Base-by-base conservation (phyloP, 2,797 vertebrate genomes). In the Gobionotothen gibberifrons region DNA sequence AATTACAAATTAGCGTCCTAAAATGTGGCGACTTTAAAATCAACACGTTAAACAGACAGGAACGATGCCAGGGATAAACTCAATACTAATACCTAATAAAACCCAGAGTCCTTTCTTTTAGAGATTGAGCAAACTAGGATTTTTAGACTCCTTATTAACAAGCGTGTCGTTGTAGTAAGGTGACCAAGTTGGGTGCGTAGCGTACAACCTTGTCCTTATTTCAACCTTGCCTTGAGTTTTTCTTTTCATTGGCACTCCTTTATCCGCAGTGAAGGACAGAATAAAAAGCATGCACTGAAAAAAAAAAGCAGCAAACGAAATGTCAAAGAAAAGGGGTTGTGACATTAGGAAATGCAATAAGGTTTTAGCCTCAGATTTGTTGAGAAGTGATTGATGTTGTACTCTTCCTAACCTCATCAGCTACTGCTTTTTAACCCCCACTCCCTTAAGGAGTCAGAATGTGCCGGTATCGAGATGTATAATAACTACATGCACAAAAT, bases 1-100 rank as follows among this genome's bases (percentile, higher is more conserved):
- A 71, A 55, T 72, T 44, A 47, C 49, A 76, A 73, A 79, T 74
- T 44, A 55, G 52, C 51, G 66, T 71, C 39, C 12, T 53, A 54
- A 72, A 58, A 75, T 53, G 51, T 73, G 21, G n/a, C 26, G 2
- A 54, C 54, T 78, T 69, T 43, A 7, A 66, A 73, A 12, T 19
- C 7, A 47, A 55, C 36, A 22, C 32, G 17, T 4, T 40, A 29
- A 55, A 48, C 22, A 29, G 55, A 66, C 36, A 51, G 46, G 16
- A 5, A 51, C 39, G 39, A 39, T 2, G 36, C 8, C 46, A 39
- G 54, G 64, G 22, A 68, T 40, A 44, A 61, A 66, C 36, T 56
- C 52, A 29, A 0, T 21, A 17, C 19, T 9, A 21, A 36, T 61
- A 70, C 36, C 10, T 16, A 21, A n/a, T 15, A 15, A 7, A 64